Conservation (phyloP, 2,888 invertebrate species). For the Atethmia centrago region DNA sequence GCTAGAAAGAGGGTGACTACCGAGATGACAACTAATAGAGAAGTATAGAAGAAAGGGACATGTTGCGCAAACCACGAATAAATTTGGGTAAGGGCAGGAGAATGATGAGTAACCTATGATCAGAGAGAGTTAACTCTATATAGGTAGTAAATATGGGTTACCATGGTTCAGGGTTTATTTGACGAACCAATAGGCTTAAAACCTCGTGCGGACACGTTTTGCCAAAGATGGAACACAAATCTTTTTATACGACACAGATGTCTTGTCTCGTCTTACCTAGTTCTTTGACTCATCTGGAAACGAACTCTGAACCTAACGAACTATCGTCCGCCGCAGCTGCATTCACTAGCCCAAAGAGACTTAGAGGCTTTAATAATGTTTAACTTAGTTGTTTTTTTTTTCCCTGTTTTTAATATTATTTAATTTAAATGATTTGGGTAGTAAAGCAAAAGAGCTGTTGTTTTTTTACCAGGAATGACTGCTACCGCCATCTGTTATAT, state of each 20-base stretch:
- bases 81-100: no score
- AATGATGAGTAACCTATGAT: no score
- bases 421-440: background rate
- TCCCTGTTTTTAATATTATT: background rate
- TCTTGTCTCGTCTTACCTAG: background rate
- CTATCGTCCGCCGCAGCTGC: background rate
- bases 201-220: background rate
- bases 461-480: background rate
- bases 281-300: background rate
- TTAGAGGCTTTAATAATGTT: background rate
- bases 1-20: no score
- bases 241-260: background rate
- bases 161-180: background rate
- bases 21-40: no score
- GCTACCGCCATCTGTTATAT: conserved; percentile 42
- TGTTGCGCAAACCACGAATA: no score
- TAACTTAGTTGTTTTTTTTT: background rate
- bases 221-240: background rate
- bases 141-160: background rate
- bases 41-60: no score
- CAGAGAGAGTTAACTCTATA: background rate
- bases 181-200: background rate
- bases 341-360: background rate
- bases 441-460: background rate
- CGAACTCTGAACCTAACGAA: background rate